These are phyloP conservation scores for Drosophila gunungcola DNA, from an alignment of 1,140 invertebrate genomes.

Conservation along the genomic window DNA sequence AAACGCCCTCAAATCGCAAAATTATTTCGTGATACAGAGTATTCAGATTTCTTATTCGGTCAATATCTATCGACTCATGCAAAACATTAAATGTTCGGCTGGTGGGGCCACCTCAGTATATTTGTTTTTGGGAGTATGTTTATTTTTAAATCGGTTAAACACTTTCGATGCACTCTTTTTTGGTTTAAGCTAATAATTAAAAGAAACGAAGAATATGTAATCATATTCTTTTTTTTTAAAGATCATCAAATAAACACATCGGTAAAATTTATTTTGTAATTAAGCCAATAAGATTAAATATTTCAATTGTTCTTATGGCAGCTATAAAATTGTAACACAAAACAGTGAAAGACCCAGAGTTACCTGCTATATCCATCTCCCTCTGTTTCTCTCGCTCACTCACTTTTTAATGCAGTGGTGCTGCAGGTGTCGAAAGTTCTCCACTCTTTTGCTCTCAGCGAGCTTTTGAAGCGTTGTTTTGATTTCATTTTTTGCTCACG, in stretches of 20 bases:
- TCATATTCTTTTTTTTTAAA: no score
- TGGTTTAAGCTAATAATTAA: no score
- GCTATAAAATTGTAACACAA: neutral
- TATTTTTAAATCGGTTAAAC: no score
- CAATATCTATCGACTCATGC: no score
- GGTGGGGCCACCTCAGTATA: no score
- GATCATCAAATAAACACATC: neutral
- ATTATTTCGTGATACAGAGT: no score
- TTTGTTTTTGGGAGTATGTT: no score
- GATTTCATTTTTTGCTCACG: slow-evolving; percentile 29
- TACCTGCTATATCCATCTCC: slow-evolving; percentile 17
- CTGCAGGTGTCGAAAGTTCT: slow-evolving; percentile 69
- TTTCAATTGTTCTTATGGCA: neutral
- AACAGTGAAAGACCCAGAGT: slow-evolving; percentile 30
- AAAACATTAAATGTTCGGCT: no score
- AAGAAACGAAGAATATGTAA: no score
- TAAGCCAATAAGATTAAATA: neutral
- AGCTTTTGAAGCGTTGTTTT: slow-evolving; percentile 69
- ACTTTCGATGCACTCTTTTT: no score
- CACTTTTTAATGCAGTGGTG: slow-evolving; percentile 35
- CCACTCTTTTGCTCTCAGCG: slow-evolving; percentile 17
- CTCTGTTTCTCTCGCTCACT: neutral
- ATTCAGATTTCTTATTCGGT: no score
- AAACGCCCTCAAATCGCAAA: no score
- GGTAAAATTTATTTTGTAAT: neutral